Evolutionary conservation across 2,888 invertebrate species (phyloP).

Genomic region (Cheilosia scutellata): DNA sequence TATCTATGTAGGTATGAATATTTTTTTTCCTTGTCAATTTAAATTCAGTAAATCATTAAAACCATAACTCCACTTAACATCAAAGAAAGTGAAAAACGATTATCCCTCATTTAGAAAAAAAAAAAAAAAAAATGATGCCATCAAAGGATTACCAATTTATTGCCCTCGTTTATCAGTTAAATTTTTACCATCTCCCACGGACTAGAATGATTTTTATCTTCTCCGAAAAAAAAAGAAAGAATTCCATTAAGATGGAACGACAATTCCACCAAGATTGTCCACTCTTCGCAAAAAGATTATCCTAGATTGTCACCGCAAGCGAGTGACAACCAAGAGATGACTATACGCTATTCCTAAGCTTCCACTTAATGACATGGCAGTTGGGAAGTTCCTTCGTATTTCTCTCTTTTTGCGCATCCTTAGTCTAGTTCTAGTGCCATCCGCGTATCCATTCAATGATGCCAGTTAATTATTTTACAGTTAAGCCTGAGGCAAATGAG

Average conservation of each 20-base stretch:
- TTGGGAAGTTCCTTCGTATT: constrained; percentile 15
- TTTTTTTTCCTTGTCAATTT: background rate
- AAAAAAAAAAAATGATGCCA: too few species aligned
- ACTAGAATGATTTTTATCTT: constrained; percentile 6
- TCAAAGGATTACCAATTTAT: constrained; percentile 59
- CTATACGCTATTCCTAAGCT: constrained; percentile 27
- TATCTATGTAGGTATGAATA: too few species aligned
- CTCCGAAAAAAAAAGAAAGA: constrained; percentile 15
- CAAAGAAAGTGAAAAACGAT: constrained; percentile 51
- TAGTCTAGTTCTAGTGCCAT: constrained; percentile 24
- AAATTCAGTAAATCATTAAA: constrained; percentile 6
- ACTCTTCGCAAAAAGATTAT: constrained; percentile 50
- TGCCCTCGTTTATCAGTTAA: constrained; percentile 66
- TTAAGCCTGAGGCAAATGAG: constrained; percentile 44
- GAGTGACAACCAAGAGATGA: constrained; percentile 52
- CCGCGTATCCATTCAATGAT: constrained; percentile 56
- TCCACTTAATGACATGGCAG: constrained; percentile 57
- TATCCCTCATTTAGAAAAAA: constrained; percentile 37
- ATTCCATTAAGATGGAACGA: constrained; percentile 10
- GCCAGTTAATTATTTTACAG: constrained; percentile 72
- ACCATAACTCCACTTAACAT: constrained; percentile 16
- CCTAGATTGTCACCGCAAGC: constrained; percentile 70
- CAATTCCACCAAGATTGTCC: constrained; percentile 44
- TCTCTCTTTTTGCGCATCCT: constrained; percentile 25
- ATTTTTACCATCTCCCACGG: constrained; percentile 29